Evolutionary conservation across 1,140 invertebrate genomes (phyloP).

Genomic region (Sarcophaga bullata): DNA sequence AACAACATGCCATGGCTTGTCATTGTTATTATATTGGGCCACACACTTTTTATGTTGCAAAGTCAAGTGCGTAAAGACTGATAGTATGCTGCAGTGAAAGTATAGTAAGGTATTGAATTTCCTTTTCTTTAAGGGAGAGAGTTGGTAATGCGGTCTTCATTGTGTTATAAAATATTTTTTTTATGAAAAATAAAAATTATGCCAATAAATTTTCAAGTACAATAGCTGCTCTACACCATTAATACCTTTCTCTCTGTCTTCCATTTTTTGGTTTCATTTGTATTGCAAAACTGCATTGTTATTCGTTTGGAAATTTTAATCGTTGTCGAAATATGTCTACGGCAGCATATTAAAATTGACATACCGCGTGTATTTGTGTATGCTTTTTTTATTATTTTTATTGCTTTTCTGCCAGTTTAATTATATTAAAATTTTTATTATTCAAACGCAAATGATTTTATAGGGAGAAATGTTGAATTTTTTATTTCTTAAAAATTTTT

Average conservation of each 20-base stretch:
- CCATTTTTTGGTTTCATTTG: too few species aligned
- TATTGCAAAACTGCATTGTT: background rate
- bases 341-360: constrained; percentile 19
- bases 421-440: too few species aligned
- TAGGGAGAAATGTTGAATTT: too few species aligned
- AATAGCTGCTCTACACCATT: background rate
- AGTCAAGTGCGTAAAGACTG: constrained; percentile 14
- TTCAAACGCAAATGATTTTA: too few species aligned
- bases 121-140: background rate
- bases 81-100: background rate
- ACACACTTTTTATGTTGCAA: background rate
- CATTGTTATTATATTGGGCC: background rate
- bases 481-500: too few species aligned
- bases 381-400: background rate
- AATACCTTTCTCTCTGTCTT: too few species aligned
- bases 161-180: background rate
- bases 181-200: background rate
- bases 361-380: constrained; percentile 3
- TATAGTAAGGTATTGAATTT: background rate
- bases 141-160: background rate
- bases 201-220: constrained; percentile 22
- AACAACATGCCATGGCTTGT: constrained; percentile 6
- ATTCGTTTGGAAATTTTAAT: background rate
- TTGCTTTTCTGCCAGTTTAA: too few species aligned
- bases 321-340: background rate